Conservation (phyloP, 2,888 invertebrate species). For the Ligdia adustata region DNA sequence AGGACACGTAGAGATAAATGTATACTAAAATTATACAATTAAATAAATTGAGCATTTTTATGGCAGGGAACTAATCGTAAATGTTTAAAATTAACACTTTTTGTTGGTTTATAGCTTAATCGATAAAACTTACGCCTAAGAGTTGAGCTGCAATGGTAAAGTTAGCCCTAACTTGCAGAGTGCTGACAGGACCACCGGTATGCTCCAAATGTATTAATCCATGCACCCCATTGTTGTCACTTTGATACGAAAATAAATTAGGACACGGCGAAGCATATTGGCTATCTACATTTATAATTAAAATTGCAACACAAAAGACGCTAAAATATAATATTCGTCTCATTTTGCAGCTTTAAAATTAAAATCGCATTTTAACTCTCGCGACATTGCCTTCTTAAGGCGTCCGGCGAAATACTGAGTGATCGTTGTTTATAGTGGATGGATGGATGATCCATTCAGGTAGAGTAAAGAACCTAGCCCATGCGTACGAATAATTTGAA, state of each 20-base stretch:
- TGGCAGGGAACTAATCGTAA: too few species aligned
- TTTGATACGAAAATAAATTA: constrained; percentile 57
- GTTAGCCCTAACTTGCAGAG: constrained; percentile 51
- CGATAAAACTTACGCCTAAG: constrained; percentile 50
- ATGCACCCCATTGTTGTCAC: constrained; percentile 50
- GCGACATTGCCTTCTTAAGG: constrained; percentile 37
- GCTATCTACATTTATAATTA: constrained; percentile 44
- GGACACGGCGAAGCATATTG: constrained; percentile 65
- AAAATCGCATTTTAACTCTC: constrained; percentile 37
- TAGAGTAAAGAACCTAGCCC: constrained; percentile 19
- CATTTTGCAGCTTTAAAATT: constrained; percentile 35
- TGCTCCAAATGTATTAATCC: constrained; percentile 56
- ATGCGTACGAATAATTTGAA: constrained; percentile 1
- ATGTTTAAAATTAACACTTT: too few species aligned
- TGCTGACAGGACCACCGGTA: constrained; percentile 46
- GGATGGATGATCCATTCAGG: constrained; percentile 38
- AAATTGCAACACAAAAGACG: constrained; percentile 36
- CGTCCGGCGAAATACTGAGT: constrained; percentile 46
- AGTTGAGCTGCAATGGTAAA: constrained; percentile 60
- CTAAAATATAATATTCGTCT: constrained; percentile 35
- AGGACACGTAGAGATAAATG: too few species aligned
- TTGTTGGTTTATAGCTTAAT: too few species aligned
- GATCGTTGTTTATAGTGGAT: constrained; percentile 25
- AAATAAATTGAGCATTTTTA: too few species aligned
- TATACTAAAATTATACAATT: too few species aligned